phyloP scores from a whole-genome alignment of 23 tunicate species.

The Corella eumyota region DNA sequence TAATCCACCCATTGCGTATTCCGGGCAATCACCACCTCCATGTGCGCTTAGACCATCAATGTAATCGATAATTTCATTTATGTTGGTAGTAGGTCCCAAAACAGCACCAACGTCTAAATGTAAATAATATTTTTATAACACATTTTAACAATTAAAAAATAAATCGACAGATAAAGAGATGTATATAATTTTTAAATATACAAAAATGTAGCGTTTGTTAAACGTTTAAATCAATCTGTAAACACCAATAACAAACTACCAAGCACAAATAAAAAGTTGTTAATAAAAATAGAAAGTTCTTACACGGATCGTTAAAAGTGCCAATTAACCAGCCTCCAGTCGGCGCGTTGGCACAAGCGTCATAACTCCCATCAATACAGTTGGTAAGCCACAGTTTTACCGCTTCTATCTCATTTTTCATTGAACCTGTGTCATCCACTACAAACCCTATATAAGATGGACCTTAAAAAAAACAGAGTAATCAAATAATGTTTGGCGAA shows the following conservation, averaged over 20 bases:
- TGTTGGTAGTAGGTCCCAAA: conserved; percentile 46
- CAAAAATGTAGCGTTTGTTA: too few relatives aligned
- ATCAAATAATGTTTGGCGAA: too few relatives aligned
- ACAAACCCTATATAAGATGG: conserved; percentile 47
- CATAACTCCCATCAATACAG: conserved; percentile 23
- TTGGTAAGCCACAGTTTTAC: conserved; percentile 50
- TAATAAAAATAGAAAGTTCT: too few relatives aligned
- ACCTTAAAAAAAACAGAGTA: conserved; percentile 2
- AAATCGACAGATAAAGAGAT: not conserved
- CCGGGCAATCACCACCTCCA: conserved; percentile 82
- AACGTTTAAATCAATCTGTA: too few relatives aligned
- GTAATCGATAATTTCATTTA: conserved; percentile 14
- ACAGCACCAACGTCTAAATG: conserved; percentile 25
- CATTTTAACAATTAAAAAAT: not conserved
- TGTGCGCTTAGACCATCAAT: conserved; percentile 19
- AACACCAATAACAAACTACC: too few relatives aligned
- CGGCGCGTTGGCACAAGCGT: conserved; percentile 37
- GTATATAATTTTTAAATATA: too few relatives aligned
- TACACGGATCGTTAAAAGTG: conserved; percentile 67
- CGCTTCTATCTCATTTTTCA: conserved; percentile 54
- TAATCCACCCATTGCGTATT: conserved; percentile 39
- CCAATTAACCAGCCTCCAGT: conserved; percentile 71
- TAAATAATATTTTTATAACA: not conserved
- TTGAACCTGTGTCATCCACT: conserved; percentile 70
- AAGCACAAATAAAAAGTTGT: too few relatives aligned